Evolutionary conservation across 2,888 invertebrate genomes (phyloP).

Genomic region (Caenorhabditis uteleia): DNA sequence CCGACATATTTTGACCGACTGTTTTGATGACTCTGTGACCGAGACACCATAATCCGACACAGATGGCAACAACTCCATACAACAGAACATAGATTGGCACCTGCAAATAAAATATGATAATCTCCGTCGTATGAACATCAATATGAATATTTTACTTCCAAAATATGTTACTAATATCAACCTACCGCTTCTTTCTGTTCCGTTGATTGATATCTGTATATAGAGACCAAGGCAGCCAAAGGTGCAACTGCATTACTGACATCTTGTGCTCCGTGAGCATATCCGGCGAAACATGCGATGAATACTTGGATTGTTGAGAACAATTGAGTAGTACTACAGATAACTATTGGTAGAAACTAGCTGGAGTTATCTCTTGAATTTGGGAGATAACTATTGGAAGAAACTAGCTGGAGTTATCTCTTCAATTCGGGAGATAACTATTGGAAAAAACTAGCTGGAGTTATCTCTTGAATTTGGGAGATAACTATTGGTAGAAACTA

Average conservation of each 20-base stretch:
- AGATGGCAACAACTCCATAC: constrained; percentile 93
- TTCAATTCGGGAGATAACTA: too few relatives aligned
- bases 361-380: too few relatives aligned
- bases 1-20: constrained; percentile 92
- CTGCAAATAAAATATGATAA: constrained; percentile 5
- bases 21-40: constrained; percentile 94
- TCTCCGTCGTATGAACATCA: neutral
- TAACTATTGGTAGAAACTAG: constrained; percentile 34
- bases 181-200: constrained; percentile 75
- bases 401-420: too few relatives aligned
- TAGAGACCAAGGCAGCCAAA: constrained; percentile 88
- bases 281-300: constrained; percentile 94
- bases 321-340: constrained; percentile 69
- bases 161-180: too few relatives aligned
- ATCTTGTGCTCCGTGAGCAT: constrained; percentile 96
- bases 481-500: too few relatives aligned
- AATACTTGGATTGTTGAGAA: constrained; percentile 95
- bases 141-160: too few relatives aligned
- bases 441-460: too few relatives aligned
- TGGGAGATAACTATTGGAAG: too few relatives aligned
- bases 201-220: constrained; percentile 81
- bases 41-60: constrained; percentile 92
- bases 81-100: constrained; percentile 80
- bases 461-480: too few relatives aligned
- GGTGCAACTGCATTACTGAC: constrained; percentile 97